Base-by-base conservation (phyloP, 1,140 invertebrate species). In the Pseudomyrmex flavicornis region DNA sequence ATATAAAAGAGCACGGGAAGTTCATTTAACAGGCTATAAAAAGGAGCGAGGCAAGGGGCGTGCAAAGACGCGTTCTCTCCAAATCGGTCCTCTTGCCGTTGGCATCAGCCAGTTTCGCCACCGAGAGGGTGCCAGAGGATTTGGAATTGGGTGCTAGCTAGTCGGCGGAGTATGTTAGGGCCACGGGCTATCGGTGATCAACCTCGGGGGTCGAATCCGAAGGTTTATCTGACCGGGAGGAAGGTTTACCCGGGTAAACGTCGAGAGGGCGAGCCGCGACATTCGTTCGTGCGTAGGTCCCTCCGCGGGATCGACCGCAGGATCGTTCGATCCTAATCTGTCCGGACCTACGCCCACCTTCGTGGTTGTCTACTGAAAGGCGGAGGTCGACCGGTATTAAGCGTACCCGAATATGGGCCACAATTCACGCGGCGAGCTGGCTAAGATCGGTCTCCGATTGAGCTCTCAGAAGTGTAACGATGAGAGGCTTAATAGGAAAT, bases 21-120 rank as follows among this genome's bases (percentile, higher is more conserved):
- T 93, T 93, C 93, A 93, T 94, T 93, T 93, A 92, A 92, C 92
- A 89, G 91, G 85, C 91, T 84, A 91, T 94, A 94, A 93, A 93
- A 89, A 76, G 72, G 65, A 90, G 70, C 46, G 54, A 88, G 84
- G 22, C 76, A 65, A 26, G 46, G 59, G 74, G 66, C 68, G 35
- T 35, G 44, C 17, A 82, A 69, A 62, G 73, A 52, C 52, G 5
- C 46, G 22, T 52, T 70, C 73, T 65, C 65, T 35, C 68, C 22
- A 48, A 63, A 76, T 76, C 77, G 85, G 82, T 66, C 82, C 82
- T 80, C 84, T 84, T 48, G 85, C 86, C 86, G 83, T 44, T 44
- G 80, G 85, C 85, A 48, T 83, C 85, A 35, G 68, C 68, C 74
- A 76, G 77, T 88, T 85, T 72, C 73, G 58, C 61, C 72, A 54